phyloP scores from a whole-genome alignment of 2,797 vertebrate genomes.

The Lemur catta region DNA sequence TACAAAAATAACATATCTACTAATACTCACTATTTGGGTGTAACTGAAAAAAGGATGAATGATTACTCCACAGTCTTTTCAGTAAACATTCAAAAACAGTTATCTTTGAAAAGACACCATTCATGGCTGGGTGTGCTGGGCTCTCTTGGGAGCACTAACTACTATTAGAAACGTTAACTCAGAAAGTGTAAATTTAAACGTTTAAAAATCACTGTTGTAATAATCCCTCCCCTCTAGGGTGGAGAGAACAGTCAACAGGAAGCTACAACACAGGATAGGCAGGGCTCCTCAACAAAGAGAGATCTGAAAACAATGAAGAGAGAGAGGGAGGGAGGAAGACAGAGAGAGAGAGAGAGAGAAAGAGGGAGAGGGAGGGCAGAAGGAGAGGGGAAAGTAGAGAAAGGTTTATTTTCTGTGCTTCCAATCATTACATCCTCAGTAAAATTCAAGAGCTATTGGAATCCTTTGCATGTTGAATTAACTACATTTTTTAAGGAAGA shows the following conservation, averaged over 20 bases:
- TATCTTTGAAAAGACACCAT: background rate
- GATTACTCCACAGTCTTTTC: background rate
- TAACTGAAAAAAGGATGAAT: constrained; percentile 16
- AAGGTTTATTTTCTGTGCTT: background rate
- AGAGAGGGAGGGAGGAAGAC: background rate
- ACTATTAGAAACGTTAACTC: background rate
- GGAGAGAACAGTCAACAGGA: constrained; percentile 46
- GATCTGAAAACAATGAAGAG: constrained; percentile 17
- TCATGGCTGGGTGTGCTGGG: background rate
- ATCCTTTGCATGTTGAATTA: background rate
- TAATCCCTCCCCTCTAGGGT: constrained; percentile 14
- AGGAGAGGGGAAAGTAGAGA: background rate
- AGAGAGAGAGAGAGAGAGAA: background rate
- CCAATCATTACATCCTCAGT: background rate
- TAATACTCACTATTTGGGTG: background rate
- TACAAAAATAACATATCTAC: background rate
- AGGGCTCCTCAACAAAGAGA: constrained; percentile 52
- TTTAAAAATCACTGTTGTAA: constrained; percentile 32
- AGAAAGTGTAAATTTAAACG: constrained; percentile 38
- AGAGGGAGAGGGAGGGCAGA: too few relatives aligned
- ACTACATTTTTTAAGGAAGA: background rate
- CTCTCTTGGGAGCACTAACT: background rate
- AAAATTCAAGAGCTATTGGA: background rate
- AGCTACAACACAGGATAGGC: constrained; percentile 35
- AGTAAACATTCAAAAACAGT: background rate